These are phyloP conservation scores for Liparis tanakae DNA, from an alignment of 2,797 vertebrate genomes.

Conservation along the genomic window DNA sequence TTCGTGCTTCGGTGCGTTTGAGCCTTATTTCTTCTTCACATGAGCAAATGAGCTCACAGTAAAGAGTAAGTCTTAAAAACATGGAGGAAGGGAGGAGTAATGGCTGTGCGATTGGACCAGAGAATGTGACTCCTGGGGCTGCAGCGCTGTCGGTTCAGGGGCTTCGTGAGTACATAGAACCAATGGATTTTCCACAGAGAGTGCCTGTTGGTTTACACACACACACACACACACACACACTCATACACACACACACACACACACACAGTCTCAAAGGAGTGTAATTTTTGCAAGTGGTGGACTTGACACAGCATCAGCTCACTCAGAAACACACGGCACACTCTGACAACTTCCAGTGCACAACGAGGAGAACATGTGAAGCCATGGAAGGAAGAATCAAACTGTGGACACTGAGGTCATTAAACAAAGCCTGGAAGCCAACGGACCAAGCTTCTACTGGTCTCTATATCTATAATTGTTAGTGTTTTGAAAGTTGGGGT, in stretches of 20 bases:
- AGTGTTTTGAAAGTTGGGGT: background rate
- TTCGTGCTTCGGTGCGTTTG: background rate
- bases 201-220: conserved; percentile 2
- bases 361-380: background rate
- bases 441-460: background rate
- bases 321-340: background rate
- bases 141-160: conserved; percentile 16
- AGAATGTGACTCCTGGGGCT: background rate
- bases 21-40: background rate
- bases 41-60: background rate
- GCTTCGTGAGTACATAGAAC: conserved; percentile 28
- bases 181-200: conserved; percentile 26
- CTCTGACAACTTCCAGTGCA: background rate
- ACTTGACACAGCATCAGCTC: conserved; percentile 11
- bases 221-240: background rate
- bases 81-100: background rate
- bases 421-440: background rate
- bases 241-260: background rate
- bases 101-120: conserved; percentile 1
- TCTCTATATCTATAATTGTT: background rate
- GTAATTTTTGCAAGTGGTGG: conserved; percentile 3
- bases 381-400: background rate
- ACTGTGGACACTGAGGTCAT: background rate
- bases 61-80: background rate
- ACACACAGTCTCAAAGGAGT: conserved; percentile 8